Base-by-base conservation (phyloP, 2,888 invertebrate species). In the Drosophila anomelani region DNA sequence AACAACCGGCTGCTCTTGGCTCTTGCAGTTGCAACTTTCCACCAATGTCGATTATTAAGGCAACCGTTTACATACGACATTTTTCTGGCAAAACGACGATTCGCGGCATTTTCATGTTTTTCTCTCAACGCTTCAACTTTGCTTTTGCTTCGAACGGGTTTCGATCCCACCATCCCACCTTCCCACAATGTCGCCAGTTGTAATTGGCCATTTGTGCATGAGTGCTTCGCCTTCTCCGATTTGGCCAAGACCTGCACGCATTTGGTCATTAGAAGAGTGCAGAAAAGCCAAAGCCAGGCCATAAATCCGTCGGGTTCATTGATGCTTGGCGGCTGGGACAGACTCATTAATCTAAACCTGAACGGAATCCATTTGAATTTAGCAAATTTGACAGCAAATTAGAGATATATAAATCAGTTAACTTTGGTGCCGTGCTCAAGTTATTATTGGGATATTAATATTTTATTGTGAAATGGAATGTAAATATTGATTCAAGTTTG, bases 11-110 rank as follows among this genome's bases (percentile, higher is more conserved):
- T 57, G 70, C 20, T 17, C 26, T 26, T 38, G 38, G 38, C n/a
- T n/a, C 9, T 10, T 34, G 17, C 43, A 5, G 29, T 70, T 47
- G 76, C 88, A 88, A 83, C 84, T 85, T 84, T 84, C 88, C 88
- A 85, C 85, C 81, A 79, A 76, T 77, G 88, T 85, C 81, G 80
- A 83, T 88, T 87, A 85, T 85, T 79, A 88, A 85, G 81, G 77
- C 88, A 83, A 77, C 46, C 81, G 83, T 88, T 85, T 85, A 83
- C 78, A 80, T 82, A 78, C 82, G 75, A 72, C 81, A 79, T 78
- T 64, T 83, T 79, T 67, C 58, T 53, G 51, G 51, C 34, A 32
- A 49, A 49, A 34, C 32, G 32, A 32, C 49, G 49, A 32, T 0
- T 8, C 15, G 51, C 54, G 13, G 68, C 23, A 26, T 53, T 67